phyloP scores from a whole-genome alignment of 2,113 vertebrate genomes.

The Corythaixoides concolor region DNA sequence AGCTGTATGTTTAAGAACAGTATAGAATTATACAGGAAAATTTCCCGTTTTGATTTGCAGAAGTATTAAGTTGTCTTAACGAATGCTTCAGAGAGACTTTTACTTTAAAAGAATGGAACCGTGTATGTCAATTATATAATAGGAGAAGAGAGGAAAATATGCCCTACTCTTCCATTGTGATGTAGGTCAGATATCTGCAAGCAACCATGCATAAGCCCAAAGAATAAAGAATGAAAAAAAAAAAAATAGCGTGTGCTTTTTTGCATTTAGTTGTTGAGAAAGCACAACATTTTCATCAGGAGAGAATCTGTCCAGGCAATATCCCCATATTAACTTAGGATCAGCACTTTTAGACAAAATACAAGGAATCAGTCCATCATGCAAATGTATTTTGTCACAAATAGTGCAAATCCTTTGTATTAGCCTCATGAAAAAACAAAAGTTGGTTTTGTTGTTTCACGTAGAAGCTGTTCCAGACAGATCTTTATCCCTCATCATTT shows the following conservation, averaged over 20 bases:
- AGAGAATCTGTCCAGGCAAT: conserved; percentile 13
- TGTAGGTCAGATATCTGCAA: background rate
- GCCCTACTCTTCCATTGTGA: background rate
- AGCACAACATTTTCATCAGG: background rate
- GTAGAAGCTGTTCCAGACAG: conserved; percentile 30
- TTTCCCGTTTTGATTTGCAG: background rate
- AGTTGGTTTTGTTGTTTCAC: background rate
- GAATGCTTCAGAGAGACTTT: background rate
- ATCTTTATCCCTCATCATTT: conserved; percentile 32
- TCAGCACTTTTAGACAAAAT: conserved; percentile 10
- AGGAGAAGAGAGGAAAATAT: background rate
- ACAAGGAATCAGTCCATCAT: background rate
- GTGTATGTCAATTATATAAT: background rate
- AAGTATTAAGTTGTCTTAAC: background rate
- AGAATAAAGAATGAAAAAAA: background rate
- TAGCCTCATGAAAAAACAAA: background rate
- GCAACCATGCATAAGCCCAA: background rate
- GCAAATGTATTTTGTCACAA: conserved; percentile 44
- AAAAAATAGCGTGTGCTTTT: background rate
- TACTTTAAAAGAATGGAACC: background rate
- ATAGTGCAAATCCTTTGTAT: conserved; percentile 59
- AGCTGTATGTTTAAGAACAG: background rate
- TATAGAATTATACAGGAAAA: background rate
- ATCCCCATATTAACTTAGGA: conserved; percentile 33
- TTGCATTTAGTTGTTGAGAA: background rate